phyloP scores from a whole-genome alignment of 1,140 invertebrate species.

The Alviniconcha marisindica region DNA sequence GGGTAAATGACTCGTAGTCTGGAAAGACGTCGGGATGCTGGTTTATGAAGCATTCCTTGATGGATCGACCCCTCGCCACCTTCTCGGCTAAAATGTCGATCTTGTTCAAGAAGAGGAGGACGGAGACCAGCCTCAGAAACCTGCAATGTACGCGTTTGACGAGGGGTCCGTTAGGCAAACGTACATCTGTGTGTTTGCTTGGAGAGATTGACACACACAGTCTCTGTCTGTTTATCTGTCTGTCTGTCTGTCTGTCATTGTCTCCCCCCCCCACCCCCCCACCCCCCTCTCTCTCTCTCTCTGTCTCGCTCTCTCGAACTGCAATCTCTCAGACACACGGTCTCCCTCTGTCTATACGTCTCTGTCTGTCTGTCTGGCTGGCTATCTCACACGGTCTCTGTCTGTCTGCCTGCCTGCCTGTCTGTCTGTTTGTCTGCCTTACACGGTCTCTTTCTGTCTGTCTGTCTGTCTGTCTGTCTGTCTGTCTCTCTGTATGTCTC shows the following conservation, averaged over 20 bases:
- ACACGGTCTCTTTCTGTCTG: not conserved
- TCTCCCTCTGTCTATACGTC: not conserved
- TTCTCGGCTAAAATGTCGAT: conserved; percentile 87
- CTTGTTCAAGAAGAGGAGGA: conserved; percentile 90
- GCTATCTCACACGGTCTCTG: too few relatives aligned
- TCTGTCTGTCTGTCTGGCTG: not conserved
- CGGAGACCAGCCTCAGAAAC: conserved; percentile 84
- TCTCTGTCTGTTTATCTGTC: too few relatives aligned
- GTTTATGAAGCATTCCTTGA: conserved; percentile 53
- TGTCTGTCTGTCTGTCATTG: too few relatives aligned
- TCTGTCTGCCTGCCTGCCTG: too few relatives aligned
- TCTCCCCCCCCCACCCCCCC: not conserved
- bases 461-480: not conserved
- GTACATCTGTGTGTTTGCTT: too few relatives aligned
- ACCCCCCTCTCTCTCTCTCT: not conserved
- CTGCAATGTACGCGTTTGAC: conserved; percentile 74
- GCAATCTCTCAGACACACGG: too few relatives aligned
- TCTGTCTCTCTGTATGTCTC: not conserved
- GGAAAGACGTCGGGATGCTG: conserved; percentile 62
- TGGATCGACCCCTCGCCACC: conserved; percentile 79
- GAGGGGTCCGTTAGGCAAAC: too few relatives aligned
- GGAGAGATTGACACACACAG: too few relatives aligned
- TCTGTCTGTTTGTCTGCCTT: too few relatives aligned
- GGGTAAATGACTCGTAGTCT: conserved; percentile 57
- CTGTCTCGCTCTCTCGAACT: not conserved